Evolutionary conservation across 2,888 invertebrate genomes (phyloP).

Genomic region (Sinhomidia bicolor): DNA sequence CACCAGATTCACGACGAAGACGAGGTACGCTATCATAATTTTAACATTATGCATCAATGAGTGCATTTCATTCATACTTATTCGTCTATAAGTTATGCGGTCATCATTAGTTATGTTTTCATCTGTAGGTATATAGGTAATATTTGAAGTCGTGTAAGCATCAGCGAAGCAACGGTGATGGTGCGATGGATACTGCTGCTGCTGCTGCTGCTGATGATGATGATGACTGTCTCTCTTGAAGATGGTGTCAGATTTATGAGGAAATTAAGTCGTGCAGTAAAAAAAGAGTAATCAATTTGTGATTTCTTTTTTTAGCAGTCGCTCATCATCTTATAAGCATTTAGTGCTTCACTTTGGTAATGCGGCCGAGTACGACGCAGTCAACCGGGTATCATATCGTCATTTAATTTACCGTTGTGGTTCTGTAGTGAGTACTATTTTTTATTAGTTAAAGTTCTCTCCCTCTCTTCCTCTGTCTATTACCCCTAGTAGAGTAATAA

Average conservation of each 20-base stretch:
- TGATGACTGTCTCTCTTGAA: not conserved
- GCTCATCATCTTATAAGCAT: slow-evolving; percentile 47
- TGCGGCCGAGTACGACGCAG: not conserved
- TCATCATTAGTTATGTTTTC: not conserved
- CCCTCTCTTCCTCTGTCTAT: not conserved
- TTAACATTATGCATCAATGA: slow-evolving; percentile 34
- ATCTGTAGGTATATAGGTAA: too few relatives aligned
- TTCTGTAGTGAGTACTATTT: not conserved
- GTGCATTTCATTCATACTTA: not conserved
- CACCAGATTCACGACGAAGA: not conserved
- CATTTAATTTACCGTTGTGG: not conserved
- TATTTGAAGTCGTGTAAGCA: too few relatives aligned
- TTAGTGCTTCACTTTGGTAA: slow-evolving; percentile 3
- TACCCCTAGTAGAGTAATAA: not conserved
- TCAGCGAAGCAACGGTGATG: not conserved
- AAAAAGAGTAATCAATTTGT: slow-evolving; percentile 65
- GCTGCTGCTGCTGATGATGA: too few relatives aligned
- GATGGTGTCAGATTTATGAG: slow-evolving; percentile 67
- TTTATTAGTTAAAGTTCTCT: not conserved
- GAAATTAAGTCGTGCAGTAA: slow-evolving; percentile 73
- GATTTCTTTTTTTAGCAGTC: slow-evolving; percentile 54
- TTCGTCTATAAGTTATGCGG: not conserved
- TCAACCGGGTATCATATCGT: slow-evolving; percentile 12
- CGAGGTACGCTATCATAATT: not conserved
- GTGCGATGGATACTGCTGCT: not conserved